Evolutionary conservation across 1,140 invertebrate species (phyloP).

Genomic region (Cardiocondyla obscurior): DNA sequence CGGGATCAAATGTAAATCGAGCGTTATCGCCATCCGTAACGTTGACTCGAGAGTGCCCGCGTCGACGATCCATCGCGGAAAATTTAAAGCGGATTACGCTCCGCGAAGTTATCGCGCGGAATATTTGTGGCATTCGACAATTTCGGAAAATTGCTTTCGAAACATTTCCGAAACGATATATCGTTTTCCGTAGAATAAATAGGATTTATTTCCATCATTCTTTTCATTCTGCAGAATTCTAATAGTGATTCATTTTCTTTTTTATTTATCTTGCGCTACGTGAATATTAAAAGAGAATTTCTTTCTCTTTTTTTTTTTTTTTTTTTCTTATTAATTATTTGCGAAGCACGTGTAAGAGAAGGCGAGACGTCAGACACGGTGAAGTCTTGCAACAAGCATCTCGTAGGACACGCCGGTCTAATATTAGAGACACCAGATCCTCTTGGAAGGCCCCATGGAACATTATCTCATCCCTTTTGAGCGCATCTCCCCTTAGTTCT

Average conservation of each 20-base stretch:
- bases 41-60: neutral
- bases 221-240: too few species aligned
- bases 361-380: neutral
- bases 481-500: neutral
- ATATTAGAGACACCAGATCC: constrained; percentile 68
- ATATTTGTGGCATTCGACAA: neutral
- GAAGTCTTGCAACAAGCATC: constrained; percentile 15
- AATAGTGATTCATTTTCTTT: neutral
- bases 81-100: neutral
- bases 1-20: neutral
- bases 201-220: too few species aligned
- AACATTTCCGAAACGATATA: neutral
- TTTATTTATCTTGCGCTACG: neutral
- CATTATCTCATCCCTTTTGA: constrained; percentile 62
- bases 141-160: neutral
- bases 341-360: neutral
- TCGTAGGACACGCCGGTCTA: constrained; percentile 60
- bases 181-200: too few species aligned
- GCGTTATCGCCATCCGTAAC: neutral
- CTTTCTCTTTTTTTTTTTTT: too few species aligned
- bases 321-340: constrained; percentile 30
- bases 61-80: neutral
- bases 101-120: neutral
- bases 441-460: constrained; percentile 57
- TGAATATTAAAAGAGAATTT: neutral